Conservation (phyloP, 2,888 invertebrate genomes). For the Argyresthia goedartella region DNA sequence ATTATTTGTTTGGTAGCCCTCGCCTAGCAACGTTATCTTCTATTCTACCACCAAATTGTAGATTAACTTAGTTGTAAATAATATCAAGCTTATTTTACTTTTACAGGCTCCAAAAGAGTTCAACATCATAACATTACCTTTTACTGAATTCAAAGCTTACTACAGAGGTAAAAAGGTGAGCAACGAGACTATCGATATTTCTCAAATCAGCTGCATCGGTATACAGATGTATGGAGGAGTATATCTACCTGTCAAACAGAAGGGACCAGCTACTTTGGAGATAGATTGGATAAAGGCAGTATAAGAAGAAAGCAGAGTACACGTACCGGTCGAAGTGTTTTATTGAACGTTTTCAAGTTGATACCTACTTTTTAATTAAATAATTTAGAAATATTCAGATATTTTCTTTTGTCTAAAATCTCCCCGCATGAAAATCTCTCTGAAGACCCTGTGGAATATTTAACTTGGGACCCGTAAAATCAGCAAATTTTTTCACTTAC, state of each 20-base stretch:
- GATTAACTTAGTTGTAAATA: not conserved
- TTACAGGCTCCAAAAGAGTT: conserved; percentile 69
- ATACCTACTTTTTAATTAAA: not conserved
- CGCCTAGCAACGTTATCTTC: too few species aligned
- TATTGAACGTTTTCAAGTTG: not conserved
- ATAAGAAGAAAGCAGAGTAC: conserved; percentile 14
- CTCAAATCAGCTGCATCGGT: conserved; percentile 72
- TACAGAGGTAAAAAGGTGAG: conserved; percentile 71
- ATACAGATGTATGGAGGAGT: conserved; percentile 77
- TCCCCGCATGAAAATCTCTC: too few species aligned
- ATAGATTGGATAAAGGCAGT: conserved; percentile 71
- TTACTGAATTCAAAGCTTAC: conserved; percentile 72
- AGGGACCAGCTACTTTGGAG: conserved; percentile 74
- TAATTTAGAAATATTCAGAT: not conserved
- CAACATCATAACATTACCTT: conserved; percentile 58
- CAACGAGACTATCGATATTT: conserved; percentile 66
- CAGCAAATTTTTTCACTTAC: too few species aligned
- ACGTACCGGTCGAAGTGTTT: too few species aligned
- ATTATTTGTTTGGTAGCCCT: too few species aligned
- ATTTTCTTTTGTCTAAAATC: not conserved
- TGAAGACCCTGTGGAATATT: too few species aligned
- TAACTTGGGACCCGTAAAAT: too few species aligned
- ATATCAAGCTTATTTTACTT: not conserved
- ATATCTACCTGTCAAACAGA: conserved; percentile 73
- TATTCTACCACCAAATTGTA: too few species aligned